Evolutionary conservation across 2,797 vertebrate genomes (phyloP), one percentile per base, ranked within the genome.

Genomic region (Nothura maculosa): DNA sequence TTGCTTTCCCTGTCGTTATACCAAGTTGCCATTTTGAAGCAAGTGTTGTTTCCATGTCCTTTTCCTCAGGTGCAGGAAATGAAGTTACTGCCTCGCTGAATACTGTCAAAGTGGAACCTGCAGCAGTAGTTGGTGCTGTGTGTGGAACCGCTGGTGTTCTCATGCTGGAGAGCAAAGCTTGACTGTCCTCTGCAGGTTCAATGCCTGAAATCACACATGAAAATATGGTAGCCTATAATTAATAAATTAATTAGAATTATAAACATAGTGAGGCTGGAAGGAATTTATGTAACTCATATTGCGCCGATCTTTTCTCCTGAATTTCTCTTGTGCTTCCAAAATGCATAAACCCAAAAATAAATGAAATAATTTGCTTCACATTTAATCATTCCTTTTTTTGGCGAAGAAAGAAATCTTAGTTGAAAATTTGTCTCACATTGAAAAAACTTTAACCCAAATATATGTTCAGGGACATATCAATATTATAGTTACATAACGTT

Each of bases 181-280:
- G 88, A 57, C 96, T 92, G 58, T 77, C 89, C 80, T 97, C 94
- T 63, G 97, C 92, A 50, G 97, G 96, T 87, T 98, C 98, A 97
- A 99, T 98, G 94, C 99, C 99, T 99, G 96, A 96, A 96, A 86
- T 55, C 67, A 98, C 95, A 98, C 7, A 94, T 91, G 85, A 93
- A 81, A 52, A 69, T 67, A 69, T 3, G 69, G 12, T 72, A 64
- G 16, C 18, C 63, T 81, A 64, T 79, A 68, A 76, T 57, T 27
- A 9, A 13, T 5, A 6, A 63, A 62, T 47, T 84, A 48, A 66
- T 24, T 57, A 52, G 1, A 85, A 28, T 14, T 36, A 76, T 19
- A 38, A 52, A 87, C 38, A 11, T 34, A 73, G 18, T 14, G 70
- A 12, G 45, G 12, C 18, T 87, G 61, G 28, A 74, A 79, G 18